phyloP scores from a whole-genome alignment of 2,113 vertebrate species.

The Thalassarche chlororhynchos region DNA sequence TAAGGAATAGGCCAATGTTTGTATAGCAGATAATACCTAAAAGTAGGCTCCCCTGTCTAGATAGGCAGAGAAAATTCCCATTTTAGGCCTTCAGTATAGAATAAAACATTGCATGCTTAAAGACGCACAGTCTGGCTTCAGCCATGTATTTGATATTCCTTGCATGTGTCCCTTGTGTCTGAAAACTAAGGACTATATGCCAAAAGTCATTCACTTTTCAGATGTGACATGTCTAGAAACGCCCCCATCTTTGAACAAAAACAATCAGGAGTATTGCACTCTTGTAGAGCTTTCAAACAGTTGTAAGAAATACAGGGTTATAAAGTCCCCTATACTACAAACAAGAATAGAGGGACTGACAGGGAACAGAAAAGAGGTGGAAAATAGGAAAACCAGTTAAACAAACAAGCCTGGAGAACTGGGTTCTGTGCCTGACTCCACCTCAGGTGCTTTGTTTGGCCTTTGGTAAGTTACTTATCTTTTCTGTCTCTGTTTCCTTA shows the following conservation, averaged over 20 bases:
- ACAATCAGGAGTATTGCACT: background rate
- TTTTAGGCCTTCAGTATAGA: background rate
- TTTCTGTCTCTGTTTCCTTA: background rate
- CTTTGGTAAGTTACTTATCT: background rate
- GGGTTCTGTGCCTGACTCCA: background rate
- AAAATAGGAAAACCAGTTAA: constrained; percentile 20
- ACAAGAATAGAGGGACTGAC: constrained; percentile 18
- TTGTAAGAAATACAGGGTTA: constrained; percentile 18
- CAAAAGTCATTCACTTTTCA: constrained; percentile 59
- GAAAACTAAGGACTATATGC: constrained; percentile 21
- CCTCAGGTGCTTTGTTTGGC: background rate
- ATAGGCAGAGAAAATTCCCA: background rate
- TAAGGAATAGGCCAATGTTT: constrained; percentile 42
- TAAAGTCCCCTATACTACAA: background rate
- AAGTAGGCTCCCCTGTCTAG: background rate
- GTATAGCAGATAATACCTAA: constrained; percentile 34
- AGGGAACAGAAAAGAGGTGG: constrained; percentile 10
- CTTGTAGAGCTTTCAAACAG: constrained; percentile 1
- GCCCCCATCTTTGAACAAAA: constrained; percentile 33
- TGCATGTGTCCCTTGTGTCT: constrained; percentile 11
- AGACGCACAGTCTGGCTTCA: background rate
- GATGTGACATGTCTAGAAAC: constrained; percentile 41
- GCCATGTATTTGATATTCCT: constrained; percentile 25
- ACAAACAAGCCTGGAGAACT: background rate
- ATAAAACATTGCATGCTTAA: background rate